Evolutionary conservation across 2,888 invertebrate genomes (phyloP), one percentile per base, ranked within the genome.

Genomic region (Drosophila parthenogenetica): DNA sequence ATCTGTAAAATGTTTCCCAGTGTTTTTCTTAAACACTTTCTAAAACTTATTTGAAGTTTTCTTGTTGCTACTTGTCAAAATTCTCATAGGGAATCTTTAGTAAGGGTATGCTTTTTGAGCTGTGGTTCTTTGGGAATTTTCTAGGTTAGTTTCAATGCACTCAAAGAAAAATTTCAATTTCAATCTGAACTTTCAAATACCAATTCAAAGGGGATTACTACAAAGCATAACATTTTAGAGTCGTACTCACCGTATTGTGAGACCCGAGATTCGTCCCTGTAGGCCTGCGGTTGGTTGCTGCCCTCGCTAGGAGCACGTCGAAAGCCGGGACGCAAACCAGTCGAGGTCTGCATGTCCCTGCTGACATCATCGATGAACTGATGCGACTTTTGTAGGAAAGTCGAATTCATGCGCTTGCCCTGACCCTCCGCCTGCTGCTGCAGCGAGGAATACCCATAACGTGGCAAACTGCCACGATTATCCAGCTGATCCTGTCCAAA

Each of bases 201-300:
- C 81, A 88, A 88, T 82, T 70, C 50, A 65, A 83, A 59, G 68
- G 37, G 35, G 64, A 64, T 35, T 35, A 59, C 57, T 78, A 68
- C 57, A 2, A 11, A 29, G 35, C 45, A 72, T 51, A 50, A 43
- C 49, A 5, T 48, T 55, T 22, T 1, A 37, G n/a, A 35, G 13
- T 13, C 13, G 46, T n/a, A 93, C 94, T 94, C 93, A 95, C 95
- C 95, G 90, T 95, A 95, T 92, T 95, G 94, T 46, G 95, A 94
- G 43, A 95, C 93, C 84, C 95, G 93, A n/a, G 94, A 93, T 84
- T 95, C 95, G 90, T 95, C 95, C 70, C 95, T 93, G 90, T 95
- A 95, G 13, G 95, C 94, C 88, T 95, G 95, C n/a, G 95, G 94
- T 76, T 89, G 90, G 49, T 85, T 91, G 59, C 91, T 94, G 55